Base-by-base conservation (phyloP, 2,113 vertebrate species). In the Onychostoma macrolepis region DNA sequence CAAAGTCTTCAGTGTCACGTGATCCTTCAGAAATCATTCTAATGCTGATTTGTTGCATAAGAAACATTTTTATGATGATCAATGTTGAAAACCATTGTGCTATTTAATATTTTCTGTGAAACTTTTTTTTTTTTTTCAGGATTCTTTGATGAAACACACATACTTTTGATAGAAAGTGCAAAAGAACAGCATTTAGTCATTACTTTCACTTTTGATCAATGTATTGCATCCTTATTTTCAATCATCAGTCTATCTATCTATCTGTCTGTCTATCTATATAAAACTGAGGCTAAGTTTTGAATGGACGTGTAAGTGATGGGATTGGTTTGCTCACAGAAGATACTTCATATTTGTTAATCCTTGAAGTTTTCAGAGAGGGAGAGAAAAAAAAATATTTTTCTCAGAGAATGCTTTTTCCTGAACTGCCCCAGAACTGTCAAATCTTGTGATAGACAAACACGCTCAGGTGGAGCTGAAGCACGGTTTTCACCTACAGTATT, bases 371-470 rank as follows among this genome's bases (percentile, higher is more conserved):
- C 43, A 45, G 43, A 3, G 33, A 36, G n/a, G 1, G 2, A 11
- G 11, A 45, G 11, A 45, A 41, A 41, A 41, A 41, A 7, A 41
- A 36, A 38, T 4, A 5, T 5, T 43, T 43, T 69, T 61, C 19
- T 10, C 58, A 61, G 1, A 61, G 24, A 61, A 24, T 24, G 13
- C 13, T 63, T 69, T 36, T 69, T 6, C 2, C 28, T 21, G 61
- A 65, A 28, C 36, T 71, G 67, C 30, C 67, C 67, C 67, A 36
- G 30, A 71, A 71, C 67, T 71, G 67, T 71, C 67, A 71, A 71
- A 71, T 33, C 2, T 33, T 71, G 15, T 71, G 30, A 36, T 1
- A 36, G 15, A 71, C 30, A 17, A 69, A 8, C 15, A 69, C 6
- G 6, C 28, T 69, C 13, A 69, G 36, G 67, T 71, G 67, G 3